Evolutionary conservation across 23 tunicate species (phyloP).

Genomic region (Oikopleura vanhoeffeni): DNA sequence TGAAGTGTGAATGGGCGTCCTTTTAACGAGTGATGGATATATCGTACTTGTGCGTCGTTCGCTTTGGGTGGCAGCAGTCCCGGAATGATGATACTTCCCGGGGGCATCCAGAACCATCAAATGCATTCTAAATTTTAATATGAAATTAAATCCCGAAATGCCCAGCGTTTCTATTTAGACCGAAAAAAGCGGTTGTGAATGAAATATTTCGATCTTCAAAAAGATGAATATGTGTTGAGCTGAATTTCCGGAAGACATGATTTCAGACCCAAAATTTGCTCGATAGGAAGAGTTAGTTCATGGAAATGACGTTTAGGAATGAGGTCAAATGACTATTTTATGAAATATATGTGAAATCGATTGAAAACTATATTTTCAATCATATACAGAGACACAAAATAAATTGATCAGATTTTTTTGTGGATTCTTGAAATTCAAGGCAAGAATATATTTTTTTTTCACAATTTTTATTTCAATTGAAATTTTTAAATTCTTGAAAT

Average conservation of each 20-base stretch:
- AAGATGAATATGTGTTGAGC: constrained; percentile 28
- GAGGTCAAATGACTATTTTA: too few relatives aligned
- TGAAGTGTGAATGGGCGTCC: constrained; percentile 50
- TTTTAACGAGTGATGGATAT: constrained; percentile 41
- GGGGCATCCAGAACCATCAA: constrained; percentile 89
- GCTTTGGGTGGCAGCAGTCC: constrained; percentile 66
- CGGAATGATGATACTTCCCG: constrained; percentile 69
- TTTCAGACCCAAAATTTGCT: background rate
- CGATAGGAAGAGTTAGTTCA: background rate
- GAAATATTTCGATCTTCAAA: constrained; percentile 51
- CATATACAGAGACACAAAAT: too few relatives aligned
- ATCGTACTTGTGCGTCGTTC: constrained; percentile 48
- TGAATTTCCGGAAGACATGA: background rate
- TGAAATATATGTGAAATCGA: too few relatives aligned
- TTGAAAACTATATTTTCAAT: too few relatives aligned
- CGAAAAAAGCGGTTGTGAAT: background rate
- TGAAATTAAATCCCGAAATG: constrained; percentile 50
- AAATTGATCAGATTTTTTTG: too few relatives aligned
- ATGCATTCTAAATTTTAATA: background rate
- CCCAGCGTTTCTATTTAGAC: background rate
- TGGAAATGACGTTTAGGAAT: background rate
- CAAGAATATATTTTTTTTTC: too few relatives aligned
- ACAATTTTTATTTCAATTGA: too few relatives aligned
- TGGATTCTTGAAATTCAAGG: too few relatives aligned
- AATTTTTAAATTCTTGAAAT: too few relatives aligned